These are phyloP conservation scores for Eudorcas thomsonii DNA, from an alignment of 2,113 vertebrate genomes.

Conservation along the genomic window DNA sequence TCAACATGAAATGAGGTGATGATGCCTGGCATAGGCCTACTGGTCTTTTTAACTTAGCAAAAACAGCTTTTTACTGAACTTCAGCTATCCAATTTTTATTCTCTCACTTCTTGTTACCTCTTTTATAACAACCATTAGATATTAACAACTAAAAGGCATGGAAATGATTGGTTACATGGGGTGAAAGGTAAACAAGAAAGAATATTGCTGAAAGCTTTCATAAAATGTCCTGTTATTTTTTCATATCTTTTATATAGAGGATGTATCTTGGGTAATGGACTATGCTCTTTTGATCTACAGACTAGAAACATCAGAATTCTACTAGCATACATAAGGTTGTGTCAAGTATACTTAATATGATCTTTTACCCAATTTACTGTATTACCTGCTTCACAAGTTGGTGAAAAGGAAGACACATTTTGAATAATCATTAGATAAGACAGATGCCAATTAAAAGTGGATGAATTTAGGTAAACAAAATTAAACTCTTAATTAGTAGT, in stretches of 20 bases:
- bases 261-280: not conserved
- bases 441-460: not conserved
- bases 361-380: not conserved
- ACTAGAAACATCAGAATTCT: slow-evolving; percentile 23
- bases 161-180: not conserved
- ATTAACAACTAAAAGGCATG: not conserved
- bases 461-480: slow-evolving; percentile 20
- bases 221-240: not conserved
- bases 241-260: not conserved
- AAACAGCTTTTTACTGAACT: not conserved
- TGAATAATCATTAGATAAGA: not conserved
- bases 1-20: not conserved
- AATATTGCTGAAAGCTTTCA: not conserved
- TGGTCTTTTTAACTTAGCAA: slow-evolving; percentile 12
- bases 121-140: not conserved
- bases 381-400: not conserved
- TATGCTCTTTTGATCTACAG: not conserved
- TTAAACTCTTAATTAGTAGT: not conserved
- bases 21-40: not conserved
- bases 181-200: not conserved
- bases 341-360: not conserved
- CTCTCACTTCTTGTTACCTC: not conserved
- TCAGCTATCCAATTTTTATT: not conserved
- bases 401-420: not conserved
- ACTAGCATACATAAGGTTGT: not conserved